phyloP scores from a whole-genome alignment of 2,113 vertebrate genomes.

The Gasterosteus aculeatus region DNA sequence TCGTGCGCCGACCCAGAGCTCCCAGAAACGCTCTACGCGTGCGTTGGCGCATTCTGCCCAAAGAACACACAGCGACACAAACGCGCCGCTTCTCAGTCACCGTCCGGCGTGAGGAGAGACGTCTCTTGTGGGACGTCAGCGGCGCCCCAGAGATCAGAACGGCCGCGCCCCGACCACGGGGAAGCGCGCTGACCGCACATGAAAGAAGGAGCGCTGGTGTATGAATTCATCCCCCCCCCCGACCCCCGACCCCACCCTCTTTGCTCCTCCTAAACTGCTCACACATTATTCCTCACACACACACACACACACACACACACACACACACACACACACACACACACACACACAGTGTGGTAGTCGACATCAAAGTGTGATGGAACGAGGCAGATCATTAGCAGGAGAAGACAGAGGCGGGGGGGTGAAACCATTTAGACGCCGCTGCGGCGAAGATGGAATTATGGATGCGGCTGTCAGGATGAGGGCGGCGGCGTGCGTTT shows the following conservation, averaged over 20 bases:
- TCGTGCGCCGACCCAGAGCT: not conserved
- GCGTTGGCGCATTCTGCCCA: too few species aligned
- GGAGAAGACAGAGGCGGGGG: slow-evolving; percentile 65
- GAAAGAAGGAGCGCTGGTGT: slow-evolving; percentile 52
- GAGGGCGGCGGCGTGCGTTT: slow-evolving; percentile 14
- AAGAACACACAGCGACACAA: slow-evolving; percentile 13
- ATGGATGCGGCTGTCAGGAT: slow-evolving; percentile 62
- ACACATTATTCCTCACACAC: slow-evolving; percentile 28
- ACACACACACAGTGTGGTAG: slow-evolving; percentile 29
- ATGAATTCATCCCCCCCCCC: slow-evolving; percentile 48
- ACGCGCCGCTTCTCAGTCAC: slow-evolving; percentile 29
- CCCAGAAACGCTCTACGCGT: not conserved
- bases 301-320: slow-evolving; percentile 13
- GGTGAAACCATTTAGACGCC: slow-evolving; percentile 74
- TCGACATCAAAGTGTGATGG: slow-evolving; percentile 76
- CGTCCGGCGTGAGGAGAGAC: slow-evolving; percentile 28
- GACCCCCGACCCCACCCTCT: not conserved
- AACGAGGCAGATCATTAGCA: slow-evolving; percentile 74
- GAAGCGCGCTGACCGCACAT: slow-evolving; percentile 66
- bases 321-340: slow-evolving; percentile 1
- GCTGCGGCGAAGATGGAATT: slow-evolving; percentile 63
- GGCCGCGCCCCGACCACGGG: slow-evolving; percentile 37
- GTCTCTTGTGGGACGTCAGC: slow-evolving; percentile 55
- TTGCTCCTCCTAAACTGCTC: slow-evolving; percentile 50
- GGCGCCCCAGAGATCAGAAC: slow-evolving; percentile 42